Evolutionary conservation across 23 tunicate species (phyloP), one percentile per base, ranked within the genome.

Genomic region (Halocynthia aurantium): DNA sequence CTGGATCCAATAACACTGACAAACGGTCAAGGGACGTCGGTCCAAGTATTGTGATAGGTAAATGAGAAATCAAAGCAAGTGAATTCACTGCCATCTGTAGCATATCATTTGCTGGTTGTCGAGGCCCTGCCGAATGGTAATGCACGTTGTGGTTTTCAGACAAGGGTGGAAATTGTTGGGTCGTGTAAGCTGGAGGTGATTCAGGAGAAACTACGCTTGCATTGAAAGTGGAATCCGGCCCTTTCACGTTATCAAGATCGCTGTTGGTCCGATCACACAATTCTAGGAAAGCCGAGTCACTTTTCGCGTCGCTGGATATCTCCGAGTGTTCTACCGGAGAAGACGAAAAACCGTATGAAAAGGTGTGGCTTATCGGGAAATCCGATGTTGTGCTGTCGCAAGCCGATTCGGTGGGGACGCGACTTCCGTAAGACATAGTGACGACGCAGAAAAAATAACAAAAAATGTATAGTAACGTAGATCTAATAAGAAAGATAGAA

Each of bases 1-100:
- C 91, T 0, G 91, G 91, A 62, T 86, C 85, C 63, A 86, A 63
- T 69, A 64, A 69, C 6, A 80, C 44, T 7, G 81, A 80, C 58
- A 86, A 21, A 10, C 52, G 69, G 7, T 84, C 15, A 10, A 85
- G 55, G 8, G 91, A 73, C 50, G 72, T 80, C 65, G 40, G 74
- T 63, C 91, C 73, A 9, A 86, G 65, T 15, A 72, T 61, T 20
- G 60, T 72, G 10, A 80, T 4, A 7, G 88, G 88, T 58, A 76
- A 21, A 74, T 54, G 19, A 20, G 15, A 51, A 18, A 74, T 49
- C 8, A 64, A 21, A 20, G 31, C 20, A 44, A 74, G 6, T 5
- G 18, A 54, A 20, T 74, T 64, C 6, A 74, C n/a, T 6, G 78
- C 78, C 53, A 20, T 31, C 31, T 55, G 60, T 0, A 51, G 64